Evolutionary conservation across 1,140 invertebrate species (phyloP), one percentile per base, ranked within the genome.

Genomic region (Dreissena polymorpha): DNA sequence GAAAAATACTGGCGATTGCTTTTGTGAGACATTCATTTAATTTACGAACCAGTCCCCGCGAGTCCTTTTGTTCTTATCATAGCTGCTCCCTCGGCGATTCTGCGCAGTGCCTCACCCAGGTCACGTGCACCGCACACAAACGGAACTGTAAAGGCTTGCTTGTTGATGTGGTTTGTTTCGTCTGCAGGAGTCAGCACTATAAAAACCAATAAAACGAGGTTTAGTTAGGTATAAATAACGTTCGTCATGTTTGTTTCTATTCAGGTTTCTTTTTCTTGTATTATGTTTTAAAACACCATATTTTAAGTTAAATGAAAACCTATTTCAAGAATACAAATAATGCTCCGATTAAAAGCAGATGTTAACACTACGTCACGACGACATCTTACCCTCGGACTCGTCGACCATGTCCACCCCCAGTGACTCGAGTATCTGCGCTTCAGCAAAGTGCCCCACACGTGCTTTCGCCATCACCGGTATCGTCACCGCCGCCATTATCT

Each of bases 51-150:
- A 67, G 91, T 91, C 13, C 91, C 91, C 3, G 91, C 91, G 72
- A 91, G 88, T 69, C 91, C 91, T 82, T 92, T 92, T 25, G 90
- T 92, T 77, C 90, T 69, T 12, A 92, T 92, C 91, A 92, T 92
- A 10, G 91, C 90, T 12, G 90, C 90, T 18, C 91, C 91, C 71
- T 91, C 90, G 3, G 86, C 68, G n/a, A 91, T 90, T 74, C 91
- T 85, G 21, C 91, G 76, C 23, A 91, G 79, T 29, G 89, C 90
- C 69, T 91, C 89, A 6, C 90, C 91, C 2, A 90, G 84, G 67
- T 91, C 87, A 65, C 90, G 84, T 51, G 89, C 90, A 14, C 90
- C 91, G 79, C 89, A 92, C 2, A 91, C 90, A 76, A 92, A 90
- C 14, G 91, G 90, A 13, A 91, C 88, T 49, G 81, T 90, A 79